Evolutionary conservation across 2,113 vertebrate genomes (phyloP), one percentile per base, ranked within the genome.

Genomic region (Ellobius talpinus): DNA sequence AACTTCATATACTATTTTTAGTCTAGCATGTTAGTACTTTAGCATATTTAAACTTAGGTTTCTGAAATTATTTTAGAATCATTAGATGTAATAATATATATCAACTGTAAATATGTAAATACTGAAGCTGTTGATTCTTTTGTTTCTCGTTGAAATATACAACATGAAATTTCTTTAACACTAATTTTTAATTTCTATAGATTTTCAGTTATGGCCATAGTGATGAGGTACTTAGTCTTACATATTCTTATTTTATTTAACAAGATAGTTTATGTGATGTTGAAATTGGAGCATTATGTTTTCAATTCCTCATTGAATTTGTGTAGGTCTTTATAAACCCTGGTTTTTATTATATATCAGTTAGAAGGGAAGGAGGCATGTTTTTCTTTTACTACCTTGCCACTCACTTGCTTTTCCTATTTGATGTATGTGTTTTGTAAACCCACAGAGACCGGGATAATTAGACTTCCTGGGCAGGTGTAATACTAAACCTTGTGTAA

Each of bases 71-170:
- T 81, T 97, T 89, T 81, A 87, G 10, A 81, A 81, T 86, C 58
- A 66, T 66, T 21, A 90, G n/a, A 88, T 94, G 58, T 93, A 97
- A 97, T 93, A 97, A 97, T 95, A 97, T 90, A 85, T 73, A 96
- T 94, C 93, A 95, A 89, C 19, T 95, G 97, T 96, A 97, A 97
- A 95, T 89, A 97, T 94, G 39, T 89, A 97, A 93, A 93, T 95
- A 98, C 82, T 45, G 68, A 78, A 91, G 24, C 29, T 73, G 21
- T 24, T 73, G 31, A 31, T 13, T 65, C 26, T 65, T n/a, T 82
- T 4, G 52, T 89, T 93, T 78, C 7, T 74, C 31, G 86, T 93
- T 9, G 8, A 77, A 9, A 79, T 87, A 36, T 52, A 55, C 87
- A 82, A 45, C 24, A 90, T 3, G 79, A 72, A 97, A 96, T 96